These are phyloP conservation scores for Dermatemys mawii DNA, from an alignment of 2,113 vertebrate species.

Conservation along the genomic window DNA sequence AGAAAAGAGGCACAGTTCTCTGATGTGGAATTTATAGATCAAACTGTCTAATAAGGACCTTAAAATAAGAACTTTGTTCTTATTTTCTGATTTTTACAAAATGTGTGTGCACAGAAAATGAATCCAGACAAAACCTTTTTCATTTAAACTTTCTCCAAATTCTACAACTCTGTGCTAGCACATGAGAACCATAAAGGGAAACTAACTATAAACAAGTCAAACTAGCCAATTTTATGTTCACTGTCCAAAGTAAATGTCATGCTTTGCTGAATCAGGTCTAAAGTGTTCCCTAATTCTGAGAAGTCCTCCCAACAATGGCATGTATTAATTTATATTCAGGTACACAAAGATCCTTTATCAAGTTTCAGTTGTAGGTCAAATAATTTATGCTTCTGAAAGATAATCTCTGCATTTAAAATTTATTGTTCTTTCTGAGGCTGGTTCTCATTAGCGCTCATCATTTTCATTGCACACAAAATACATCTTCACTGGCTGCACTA, in stretches of 20 bases:
- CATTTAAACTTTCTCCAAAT: not conserved
- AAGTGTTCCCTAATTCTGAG: not conserved
- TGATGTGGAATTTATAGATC: not conserved
- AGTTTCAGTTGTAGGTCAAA: conserved; percentile 56
- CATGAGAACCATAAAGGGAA: not conserved
- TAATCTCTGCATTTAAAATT: conserved; percentile 58
- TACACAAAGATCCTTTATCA: conserved; percentile 37
- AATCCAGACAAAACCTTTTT: not conserved
- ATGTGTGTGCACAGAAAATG: not conserved
- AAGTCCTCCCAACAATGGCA: not conserved
- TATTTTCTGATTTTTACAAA: not conserved
- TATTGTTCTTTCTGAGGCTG: conserved; percentile 14
- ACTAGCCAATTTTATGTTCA: not conserved
- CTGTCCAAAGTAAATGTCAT: not conserved
- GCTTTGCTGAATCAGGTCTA: not conserved
- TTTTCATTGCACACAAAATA: conserved; percentile 60
- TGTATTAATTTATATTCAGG: conserved; percentile 36
- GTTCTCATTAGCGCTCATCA: conserved; percentile 53
- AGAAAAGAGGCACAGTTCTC: not conserved
- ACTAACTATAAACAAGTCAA: not conserved
- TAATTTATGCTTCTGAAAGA: conserved; percentile 57
- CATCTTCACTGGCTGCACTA: conserved; percentile 26
- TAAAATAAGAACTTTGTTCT: not conserved
- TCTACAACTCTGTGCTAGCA: not conserved
- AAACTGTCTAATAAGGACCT: not conserved